phyloP scores from a whole-genome alignment of 2,797 vertebrate genomes.

The Lagorchestes hirsutus region DNA sequence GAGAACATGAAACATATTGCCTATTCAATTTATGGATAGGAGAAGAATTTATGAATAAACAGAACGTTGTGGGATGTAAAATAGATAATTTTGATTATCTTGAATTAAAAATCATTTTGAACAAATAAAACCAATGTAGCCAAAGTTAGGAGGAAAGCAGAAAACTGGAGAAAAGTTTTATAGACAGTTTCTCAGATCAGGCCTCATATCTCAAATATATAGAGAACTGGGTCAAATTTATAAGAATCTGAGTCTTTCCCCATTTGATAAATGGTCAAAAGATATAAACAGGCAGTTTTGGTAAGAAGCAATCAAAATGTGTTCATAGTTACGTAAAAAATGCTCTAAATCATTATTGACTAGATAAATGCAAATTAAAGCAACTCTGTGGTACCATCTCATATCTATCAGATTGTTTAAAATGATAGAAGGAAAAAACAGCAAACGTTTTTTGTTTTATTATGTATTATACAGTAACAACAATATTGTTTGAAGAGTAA shows the following conservation, averaged over 20 bases:
- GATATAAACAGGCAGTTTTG: not conserved
- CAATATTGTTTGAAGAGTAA: not conserved
- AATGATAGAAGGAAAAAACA: not conserved
- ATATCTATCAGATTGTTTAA: not conserved
- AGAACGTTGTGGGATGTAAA: not conserved
- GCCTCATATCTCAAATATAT: not conserved
- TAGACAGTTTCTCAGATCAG: not conserved
- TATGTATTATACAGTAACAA: not conserved
- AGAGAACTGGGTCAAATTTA: too few species aligned
- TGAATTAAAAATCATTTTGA: too few species aligned
- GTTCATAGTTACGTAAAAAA: not conserved
- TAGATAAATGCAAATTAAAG: not conserved
- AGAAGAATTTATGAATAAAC: not conserved
- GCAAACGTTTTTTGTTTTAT: not conserved
- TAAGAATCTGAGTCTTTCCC: too few species aligned
- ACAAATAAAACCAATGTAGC: not conserved
- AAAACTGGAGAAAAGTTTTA: not conserved
- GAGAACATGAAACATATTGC: not conserved
- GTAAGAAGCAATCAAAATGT: not conserved
- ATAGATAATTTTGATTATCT: not conserved
- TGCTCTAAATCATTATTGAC: not conserved
- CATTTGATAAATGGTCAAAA: not conserved
- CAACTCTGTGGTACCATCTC: not conserved
- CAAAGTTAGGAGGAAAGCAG: not conserved
- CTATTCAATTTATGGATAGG: not conserved